Conservation (phyloP, 2,113 vertebrate genomes). For the Kobus ellipsiprymnus region DNA sequence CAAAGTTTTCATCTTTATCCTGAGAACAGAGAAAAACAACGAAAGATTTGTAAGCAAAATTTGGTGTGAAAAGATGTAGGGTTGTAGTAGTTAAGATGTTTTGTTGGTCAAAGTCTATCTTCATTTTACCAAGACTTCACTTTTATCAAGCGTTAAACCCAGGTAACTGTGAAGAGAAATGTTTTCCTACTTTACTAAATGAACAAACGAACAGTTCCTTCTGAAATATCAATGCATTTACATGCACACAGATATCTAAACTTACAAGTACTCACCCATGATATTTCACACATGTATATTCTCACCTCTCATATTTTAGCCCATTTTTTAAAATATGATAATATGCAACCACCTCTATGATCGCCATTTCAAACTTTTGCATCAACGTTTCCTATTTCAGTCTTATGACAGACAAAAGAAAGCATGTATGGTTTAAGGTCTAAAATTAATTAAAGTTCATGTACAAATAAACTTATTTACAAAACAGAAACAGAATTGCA, state of each 20-base stretch:
- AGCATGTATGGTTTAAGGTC: neutral
- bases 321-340: neutral
- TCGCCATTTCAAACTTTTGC: neutral
- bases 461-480: neutral
- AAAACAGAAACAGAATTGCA: neutral
- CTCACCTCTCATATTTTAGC: neutral
- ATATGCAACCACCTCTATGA: neutral
- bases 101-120: neutral
- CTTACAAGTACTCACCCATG: neutral
- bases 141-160: neutral
- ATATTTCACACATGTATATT: neutral
- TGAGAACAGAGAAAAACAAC: neutral
- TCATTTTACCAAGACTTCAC: neutral
- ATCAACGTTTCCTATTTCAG: neutral
- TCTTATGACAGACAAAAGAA: neutral
- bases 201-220: neutral
- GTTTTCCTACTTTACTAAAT: neutral
- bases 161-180: neutral
- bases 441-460: neutral
- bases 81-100: neutral
- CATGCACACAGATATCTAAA: neutral
- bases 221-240: neutral
- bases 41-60: neutral
- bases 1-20: neutral
- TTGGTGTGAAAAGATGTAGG: neutral